These are phyloP conservation scores for Eptatretus burgeri DNA, from an alignment of 2,113 vertebrate genomes.

Conservation along the genomic window DNA sequence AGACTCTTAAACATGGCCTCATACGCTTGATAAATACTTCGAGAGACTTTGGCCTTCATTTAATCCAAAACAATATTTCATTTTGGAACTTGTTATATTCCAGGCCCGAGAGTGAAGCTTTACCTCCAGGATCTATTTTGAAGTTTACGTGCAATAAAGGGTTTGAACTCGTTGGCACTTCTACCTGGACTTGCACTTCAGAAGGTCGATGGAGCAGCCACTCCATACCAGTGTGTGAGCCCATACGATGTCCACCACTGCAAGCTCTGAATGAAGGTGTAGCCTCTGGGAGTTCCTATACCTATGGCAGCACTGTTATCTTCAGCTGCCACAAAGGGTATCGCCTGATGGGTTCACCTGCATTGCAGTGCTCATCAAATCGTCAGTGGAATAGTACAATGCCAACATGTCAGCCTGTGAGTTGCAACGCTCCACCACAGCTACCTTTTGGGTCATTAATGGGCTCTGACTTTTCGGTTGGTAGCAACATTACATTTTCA, in stretches of 20 bases:
- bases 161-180: conserved; percentile 45
- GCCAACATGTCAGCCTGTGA: conserved; percentile 43
- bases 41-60: too few species aligned
- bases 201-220: conserved; percentile 51
- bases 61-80: too few species aligned
- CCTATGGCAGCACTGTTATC: conserved; percentile 49
- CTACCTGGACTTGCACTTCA: conserved; percentile 53
- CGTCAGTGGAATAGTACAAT: conserved; percentile 76
- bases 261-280: conserved; percentile 21
- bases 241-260: conserved; percentile 54
- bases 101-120: conserved; percentile 28
- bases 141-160: conserved; percentile 58
- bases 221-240: conserved; percentile 32
- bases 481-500: conserved; percentile 31
- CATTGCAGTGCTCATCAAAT: conserved; percentile 39
- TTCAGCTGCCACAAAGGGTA: conserved; percentile 63
- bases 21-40: conserved; percentile 7
- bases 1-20: conserved; percentile 31
- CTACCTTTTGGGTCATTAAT: conserved; percentile 34
- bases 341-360: conserved; percentile 30
- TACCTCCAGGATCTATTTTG: conserved; percentile 46
- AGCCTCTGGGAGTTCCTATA: background rate
- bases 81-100: too few species aligned
- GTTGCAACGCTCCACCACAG: conserved; percentile 37
- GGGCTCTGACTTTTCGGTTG: conserved; percentile 22